Evolutionary conservation across 2,888 invertebrate species (phyloP), one percentile per base, ranked within the genome.

Genomic region (Arrhopalites spinosus): DNA sequence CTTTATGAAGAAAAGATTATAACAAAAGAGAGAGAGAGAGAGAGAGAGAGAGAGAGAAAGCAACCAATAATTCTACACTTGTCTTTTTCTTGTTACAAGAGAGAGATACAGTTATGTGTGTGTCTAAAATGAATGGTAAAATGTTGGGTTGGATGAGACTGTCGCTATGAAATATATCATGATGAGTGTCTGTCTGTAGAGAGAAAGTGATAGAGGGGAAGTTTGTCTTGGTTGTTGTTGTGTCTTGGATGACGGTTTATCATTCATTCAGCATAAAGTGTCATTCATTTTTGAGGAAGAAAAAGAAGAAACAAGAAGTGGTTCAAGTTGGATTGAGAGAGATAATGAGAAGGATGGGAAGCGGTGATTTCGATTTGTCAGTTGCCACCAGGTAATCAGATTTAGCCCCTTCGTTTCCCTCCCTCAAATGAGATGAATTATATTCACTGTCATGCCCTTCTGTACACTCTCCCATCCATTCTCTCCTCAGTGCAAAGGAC

Each of bases 321-420:
- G 20, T 50, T n/a, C 20, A 2, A 50, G 20, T 66, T 43, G 66
- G 66, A 66, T 66, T 30, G 66, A 43, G 1, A 13, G 45, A 45
- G 45, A 66, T 45, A 45, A 45, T 43, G 23, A 13, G 23, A 23
- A 66, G 43, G 20, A 66, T 43, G 45, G 25, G 45, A 66, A 66
- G 66, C 23, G 66, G 66, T 43, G 66, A 66, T 69, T 74, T 73
- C 27, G 73, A 75, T 74, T 76, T 78, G 78, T 76, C 76, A 76
- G 74, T 78, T 78, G 75, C 70, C 71, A 74, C 78, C 74, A 78
- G 78, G 78, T 78, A 78, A 78, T 78, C 75, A 74, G 76, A 78
- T 78, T 78, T 76, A 71, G 71, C 30, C 71, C n/a, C 64, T 73
- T 76, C 66, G 27, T 20, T 66, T 45, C 66, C 45, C 20, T 63